These are phyloP conservation scores for Hypena proboscidalis DNA, from an alignment of 2,888 invertebrate genomes.

Conservation along the genomic window DNA sequence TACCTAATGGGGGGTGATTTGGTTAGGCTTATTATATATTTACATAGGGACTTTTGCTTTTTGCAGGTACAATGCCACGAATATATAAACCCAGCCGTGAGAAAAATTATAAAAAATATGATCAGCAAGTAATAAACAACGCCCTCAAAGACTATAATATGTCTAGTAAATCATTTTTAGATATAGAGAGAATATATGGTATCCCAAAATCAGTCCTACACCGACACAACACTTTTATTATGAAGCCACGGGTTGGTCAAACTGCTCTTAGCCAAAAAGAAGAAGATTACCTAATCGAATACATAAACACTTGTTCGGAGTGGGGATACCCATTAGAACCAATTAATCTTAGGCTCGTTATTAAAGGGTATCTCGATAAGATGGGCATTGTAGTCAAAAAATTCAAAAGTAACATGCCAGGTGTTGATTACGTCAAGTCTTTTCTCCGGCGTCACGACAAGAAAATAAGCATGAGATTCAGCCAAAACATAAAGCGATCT, in stretches of 20 bases:
- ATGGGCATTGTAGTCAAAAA: background rate
- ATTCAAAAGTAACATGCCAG: slow-evolving; percentile 3
- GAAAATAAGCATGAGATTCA: background rate
- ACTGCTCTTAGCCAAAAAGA: slow-evolving; percentile 15
- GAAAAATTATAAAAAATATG: background rate
- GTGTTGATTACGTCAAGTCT: background rate
- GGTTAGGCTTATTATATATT: too few relatives aligned
- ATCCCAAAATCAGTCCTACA: too few relatives aligned
- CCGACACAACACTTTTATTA: slow-evolving; percentile 14
- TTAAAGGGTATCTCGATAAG: slow-evolving; percentile 5
- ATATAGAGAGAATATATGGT: slow-evolving; percentile 17
- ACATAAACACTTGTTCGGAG: background rate
- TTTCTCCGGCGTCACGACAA: background rate
- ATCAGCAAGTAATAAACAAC: background rate
- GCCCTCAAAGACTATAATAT: background rate
- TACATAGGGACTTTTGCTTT: too few relatives aligned
- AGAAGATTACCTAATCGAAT: slow-evolving; percentile 19
- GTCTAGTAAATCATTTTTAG: background rate
- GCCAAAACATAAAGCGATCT: slow-evolving; percentile 1
- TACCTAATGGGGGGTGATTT: too few relatives aligned
- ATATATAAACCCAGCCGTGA: background rate
- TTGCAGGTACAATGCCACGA: slow-evolving; percentile 9
- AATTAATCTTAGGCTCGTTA: background rate
- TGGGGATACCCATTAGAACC: slow-evolving; percentile 8
- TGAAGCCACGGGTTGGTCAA: slow-evolving; percentile 30